phyloP scores from a whole-genome alignment of 2,888 invertebrate genomes.

The Metacarcinus magister region DNA sequence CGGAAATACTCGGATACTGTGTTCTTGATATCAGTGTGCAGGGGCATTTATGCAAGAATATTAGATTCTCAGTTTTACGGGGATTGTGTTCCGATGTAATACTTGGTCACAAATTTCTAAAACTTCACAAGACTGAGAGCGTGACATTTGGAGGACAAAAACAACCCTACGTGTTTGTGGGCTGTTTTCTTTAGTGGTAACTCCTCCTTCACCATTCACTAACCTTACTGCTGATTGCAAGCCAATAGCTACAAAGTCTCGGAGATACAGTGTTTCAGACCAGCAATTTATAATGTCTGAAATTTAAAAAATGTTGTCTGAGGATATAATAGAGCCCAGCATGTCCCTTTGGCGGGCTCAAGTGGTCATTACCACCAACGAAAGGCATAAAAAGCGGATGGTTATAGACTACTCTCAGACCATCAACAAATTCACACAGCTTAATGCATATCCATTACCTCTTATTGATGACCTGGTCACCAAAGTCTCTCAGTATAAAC shows the following conservation, averaged over 20 bases:
- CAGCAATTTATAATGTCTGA: neutral
- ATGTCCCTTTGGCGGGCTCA: conserved; percentile 82
- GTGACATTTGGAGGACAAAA: neutral
- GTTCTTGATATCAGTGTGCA: neutral
- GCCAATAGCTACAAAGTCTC: neutral
- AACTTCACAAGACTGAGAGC: neutral
- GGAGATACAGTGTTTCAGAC: no score
- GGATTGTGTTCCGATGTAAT: neutral
- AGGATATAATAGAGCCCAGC: conserved; percentile 79
- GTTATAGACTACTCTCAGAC: conserved; percentile 61
- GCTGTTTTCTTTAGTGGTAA: neutral
- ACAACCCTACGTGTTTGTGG: neutral
- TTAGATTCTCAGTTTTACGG: neutral
- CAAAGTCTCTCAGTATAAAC: no score
- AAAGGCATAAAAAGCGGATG: conserved; percentile 75
- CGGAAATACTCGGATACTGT: no score
- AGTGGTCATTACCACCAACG: conserved; percentile 67
- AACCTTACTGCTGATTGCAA: neutral
- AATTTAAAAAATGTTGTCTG: neutral
- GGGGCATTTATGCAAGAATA: neutral
- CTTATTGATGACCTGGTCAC: conserved; percentile 63
- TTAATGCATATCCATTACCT: conserved; percentile 82
- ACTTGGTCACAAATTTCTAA: neutral
- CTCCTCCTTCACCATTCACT: neutral
- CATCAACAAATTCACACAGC: conserved; percentile 82